Evolutionary conservation across 2,113 vertebrate genomes (phyloP).

Genomic region (Psephotus haematonotus): DNA sequence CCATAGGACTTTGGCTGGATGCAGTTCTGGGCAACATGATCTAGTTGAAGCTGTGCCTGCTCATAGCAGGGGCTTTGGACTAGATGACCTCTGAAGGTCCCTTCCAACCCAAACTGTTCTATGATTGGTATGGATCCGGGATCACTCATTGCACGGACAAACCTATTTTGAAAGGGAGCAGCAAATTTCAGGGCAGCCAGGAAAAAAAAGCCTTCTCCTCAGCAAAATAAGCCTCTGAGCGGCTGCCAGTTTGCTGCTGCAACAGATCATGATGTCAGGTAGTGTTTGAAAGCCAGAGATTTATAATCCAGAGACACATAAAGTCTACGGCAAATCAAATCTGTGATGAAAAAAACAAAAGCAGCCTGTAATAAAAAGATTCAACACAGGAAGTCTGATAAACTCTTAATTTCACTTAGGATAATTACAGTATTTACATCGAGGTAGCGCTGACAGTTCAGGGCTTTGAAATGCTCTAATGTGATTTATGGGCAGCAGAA

Average conservation of each 20-base stretch:
- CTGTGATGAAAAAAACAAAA: background rate
- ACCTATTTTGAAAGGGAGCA: background rate
- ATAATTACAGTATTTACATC: conserved; percentile 36
- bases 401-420: conserved; percentile 52
- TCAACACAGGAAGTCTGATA: conserved; percentile 33
- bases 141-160: background rate
- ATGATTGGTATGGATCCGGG: fast-evolving
- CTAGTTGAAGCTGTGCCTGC: background rate
- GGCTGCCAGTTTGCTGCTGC: background rate
- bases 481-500: conserved; percentile 22
- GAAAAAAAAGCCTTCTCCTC: background rate
- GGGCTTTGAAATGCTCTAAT: conserved; percentile 34
- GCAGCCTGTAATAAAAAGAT: conserved; percentile 1
- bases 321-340: conserved; percentile 31
- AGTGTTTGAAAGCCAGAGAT: conserved; percentile 39
- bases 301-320: background rate
- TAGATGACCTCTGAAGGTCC: background rate
- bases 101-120: background rate
- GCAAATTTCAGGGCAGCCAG: background rate
- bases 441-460: background rate
- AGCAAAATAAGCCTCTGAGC: background rate
- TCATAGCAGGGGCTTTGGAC: background rate
- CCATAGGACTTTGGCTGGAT: background rate
- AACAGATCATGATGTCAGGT: background rate
- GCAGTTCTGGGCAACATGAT: background rate